Evolutionary conservation across 2,888 invertebrate species (phyloP).

Genomic region (Phortica magna): DNA sequence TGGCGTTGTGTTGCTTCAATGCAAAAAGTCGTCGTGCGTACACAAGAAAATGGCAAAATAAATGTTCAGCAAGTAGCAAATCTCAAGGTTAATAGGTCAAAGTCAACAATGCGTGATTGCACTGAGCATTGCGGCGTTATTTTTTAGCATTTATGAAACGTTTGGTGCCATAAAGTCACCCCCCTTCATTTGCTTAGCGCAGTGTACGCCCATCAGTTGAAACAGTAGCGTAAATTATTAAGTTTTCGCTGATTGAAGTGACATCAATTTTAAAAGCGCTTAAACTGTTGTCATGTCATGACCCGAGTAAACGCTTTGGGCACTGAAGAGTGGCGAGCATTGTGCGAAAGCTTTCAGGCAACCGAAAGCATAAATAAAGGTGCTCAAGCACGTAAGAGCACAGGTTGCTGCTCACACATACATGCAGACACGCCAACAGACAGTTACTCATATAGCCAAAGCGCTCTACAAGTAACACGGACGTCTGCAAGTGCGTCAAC

Average conservation of each 20-base stretch:
- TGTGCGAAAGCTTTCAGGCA: no score
- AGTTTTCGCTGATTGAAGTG: no score
- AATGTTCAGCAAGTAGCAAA: not conserved
- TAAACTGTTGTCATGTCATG: not conserved
- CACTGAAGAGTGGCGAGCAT: no score
- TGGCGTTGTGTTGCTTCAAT: constrained; percentile 2
- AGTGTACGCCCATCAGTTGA: not conserved
- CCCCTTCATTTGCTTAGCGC: no score
- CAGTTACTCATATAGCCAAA: no score
- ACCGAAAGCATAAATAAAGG: no score
- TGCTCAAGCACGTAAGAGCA: no score
- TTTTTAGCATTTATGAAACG: not conserved
- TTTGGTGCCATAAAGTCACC: no score
- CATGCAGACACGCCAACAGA: no score
- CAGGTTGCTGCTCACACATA: no score
- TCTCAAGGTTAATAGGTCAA: constrained; percentile 31
- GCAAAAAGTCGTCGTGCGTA: not conserved
- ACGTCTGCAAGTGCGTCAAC: no score
- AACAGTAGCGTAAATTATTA: not conserved
- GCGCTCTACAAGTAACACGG: no score
- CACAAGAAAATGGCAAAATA: not conserved
- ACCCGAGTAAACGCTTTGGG: not conserved
- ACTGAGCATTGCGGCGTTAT: not conserved
- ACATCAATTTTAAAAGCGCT: constrained; percentile 9
- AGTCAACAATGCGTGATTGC: not conserved